Percentiles rank a stretch among this genome's conserved stretches.
Conservation (phyloP, 2,888 invertebrate species). For the Laspeyria flexula region DNA sequence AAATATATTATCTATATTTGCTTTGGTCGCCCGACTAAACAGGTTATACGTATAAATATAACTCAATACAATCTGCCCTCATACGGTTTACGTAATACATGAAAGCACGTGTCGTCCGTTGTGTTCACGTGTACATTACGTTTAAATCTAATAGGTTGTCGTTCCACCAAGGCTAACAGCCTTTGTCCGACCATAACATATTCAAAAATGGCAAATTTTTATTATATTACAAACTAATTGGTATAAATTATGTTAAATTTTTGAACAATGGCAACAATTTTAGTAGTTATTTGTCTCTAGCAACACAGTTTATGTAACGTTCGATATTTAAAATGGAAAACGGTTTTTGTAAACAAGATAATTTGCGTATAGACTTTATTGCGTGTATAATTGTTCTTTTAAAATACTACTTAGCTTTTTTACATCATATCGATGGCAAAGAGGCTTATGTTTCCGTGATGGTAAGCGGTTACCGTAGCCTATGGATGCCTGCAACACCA, state of each 20-base stretch:
- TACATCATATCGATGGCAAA: too few relatives aligned
- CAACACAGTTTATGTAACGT: background rate
- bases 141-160: slow-evolving; percentile 6
- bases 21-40: too few relatives aligned
- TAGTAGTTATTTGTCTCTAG: background rate
- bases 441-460: too few relatives aligned
- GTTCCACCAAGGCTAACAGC: slow-evolving; percentile 7
- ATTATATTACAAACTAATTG: slow-evolving; percentile 8
- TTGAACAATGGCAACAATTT: background rate
- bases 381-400: too few relatives aligned
- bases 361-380: too few relatives aligned
- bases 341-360: too few relatives aligned
- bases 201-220: slow-evolving; percentile 4
- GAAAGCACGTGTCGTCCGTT: slow-evolving; percentile 4
- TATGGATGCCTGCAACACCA: too few relatives aligned
- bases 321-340: background rate
- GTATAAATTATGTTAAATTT: slow-evolving; percentile 1
- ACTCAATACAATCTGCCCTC: background rate
- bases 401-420: too few relatives aligned
- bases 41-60: background rate
- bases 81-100: background rate
- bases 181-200: slow-evolving; percentile 7
- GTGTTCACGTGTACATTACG: slow-evolving; percentile 8
- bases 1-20: too few relatives aligned
- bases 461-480: too few relatives aligned